phyloP scores from a whole-genome alignment of 2,113 vertebrate species.

The Limanda limanda region DNA sequence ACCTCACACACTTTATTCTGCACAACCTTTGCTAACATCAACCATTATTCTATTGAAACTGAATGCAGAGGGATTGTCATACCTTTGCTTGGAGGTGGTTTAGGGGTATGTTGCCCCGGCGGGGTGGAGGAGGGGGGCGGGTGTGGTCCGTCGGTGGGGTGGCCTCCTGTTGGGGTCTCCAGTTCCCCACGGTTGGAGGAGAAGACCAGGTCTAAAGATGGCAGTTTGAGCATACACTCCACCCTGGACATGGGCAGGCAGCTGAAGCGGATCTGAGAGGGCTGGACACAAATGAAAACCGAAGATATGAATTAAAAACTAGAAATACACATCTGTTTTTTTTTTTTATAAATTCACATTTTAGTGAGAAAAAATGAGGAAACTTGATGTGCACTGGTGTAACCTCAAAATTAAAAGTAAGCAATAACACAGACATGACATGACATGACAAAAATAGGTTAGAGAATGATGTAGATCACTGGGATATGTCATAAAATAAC shows the following conservation, averaged over 20 bases:
- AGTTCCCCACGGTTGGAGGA: slow-evolving; percentile 96
- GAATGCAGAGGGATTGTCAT: neutral
- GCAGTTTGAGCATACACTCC: slow-evolving; percentile 98
- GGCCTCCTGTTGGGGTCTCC: slow-evolving; percentile 85
- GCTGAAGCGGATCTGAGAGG: slow-evolving; percentile 98
- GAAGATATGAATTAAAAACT: neutral
- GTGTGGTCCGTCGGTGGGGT: slow-evolving; percentile 81
- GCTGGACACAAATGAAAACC: slow-evolving; percentile 77
- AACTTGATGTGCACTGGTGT: too few relatives aligned
- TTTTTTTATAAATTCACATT: too few relatives aligned
- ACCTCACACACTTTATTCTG: neutral
- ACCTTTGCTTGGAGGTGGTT: slow-evolving; percentile 89
- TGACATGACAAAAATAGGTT: too few relatives aligned
- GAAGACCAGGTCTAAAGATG: slow-evolving; percentile 97
- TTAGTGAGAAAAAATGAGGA: neutral
- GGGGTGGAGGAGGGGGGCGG: slow-evolving; percentile 78
- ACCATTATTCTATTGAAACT: neutral
- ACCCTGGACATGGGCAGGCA: slow-evolving; percentile 97
- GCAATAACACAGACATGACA: too few relatives aligned
- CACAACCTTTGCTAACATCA: neutral
- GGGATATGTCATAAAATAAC: too few relatives aligned
- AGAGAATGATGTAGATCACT: too few relatives aligned
- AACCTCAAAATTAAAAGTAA: too few relatives aligned
- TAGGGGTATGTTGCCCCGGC: slow-evolving; percentile 81
- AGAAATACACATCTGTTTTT: neutral